Evolutionary conservation across 2,888 invertebrate genomes (phyloP).

Genomic region (Pristionchus maxplancki): DNA sequence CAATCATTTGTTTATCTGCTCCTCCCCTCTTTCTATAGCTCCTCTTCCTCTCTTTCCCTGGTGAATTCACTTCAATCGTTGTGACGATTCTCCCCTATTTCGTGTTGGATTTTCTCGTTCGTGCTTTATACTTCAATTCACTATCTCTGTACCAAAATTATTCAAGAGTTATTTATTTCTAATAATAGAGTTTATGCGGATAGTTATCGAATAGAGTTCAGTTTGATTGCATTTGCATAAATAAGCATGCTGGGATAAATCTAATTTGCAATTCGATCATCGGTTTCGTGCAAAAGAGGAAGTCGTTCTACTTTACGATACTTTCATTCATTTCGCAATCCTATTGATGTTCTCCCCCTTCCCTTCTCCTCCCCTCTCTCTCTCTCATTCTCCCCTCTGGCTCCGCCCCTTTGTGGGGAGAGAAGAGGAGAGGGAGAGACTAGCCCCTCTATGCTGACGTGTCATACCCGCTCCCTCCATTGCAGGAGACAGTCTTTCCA

Average conservation of each 20-base stretch:
- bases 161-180: not conserved
- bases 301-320: constrained; percentile 28
- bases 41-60: not conserved
- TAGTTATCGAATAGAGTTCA: constrained; percentile 19
- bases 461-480: not conserved
- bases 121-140: constrained; percentile 42
- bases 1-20: not conserved
- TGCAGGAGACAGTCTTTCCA: constrained; percentile 27
- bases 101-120: not conserved
- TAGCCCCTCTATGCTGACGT: constrained; percentile 50
- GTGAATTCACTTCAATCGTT: constrained; percentile 34
- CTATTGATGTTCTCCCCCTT: constrained; percentile 21
- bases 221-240: constrained; percentile 18
- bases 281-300: not conserved
- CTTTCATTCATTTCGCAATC: constrained; percentile 25
- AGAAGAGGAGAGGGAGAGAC: constrained; percentile 29
- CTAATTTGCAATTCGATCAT: not conserved
- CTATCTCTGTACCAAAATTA: not conserved
- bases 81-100: constrained; percentile 1
- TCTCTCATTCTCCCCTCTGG: not conserved
- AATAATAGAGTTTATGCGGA: constrained; percentile 1
- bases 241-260: not conserved
- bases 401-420: constrained; percentile 15
- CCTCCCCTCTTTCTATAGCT: constrained; percentile 17
- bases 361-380: not conserved